phyloP scores from a whole-genome alignment of 23 tunicate species.

The Botrylloides violaceus region DNA sequence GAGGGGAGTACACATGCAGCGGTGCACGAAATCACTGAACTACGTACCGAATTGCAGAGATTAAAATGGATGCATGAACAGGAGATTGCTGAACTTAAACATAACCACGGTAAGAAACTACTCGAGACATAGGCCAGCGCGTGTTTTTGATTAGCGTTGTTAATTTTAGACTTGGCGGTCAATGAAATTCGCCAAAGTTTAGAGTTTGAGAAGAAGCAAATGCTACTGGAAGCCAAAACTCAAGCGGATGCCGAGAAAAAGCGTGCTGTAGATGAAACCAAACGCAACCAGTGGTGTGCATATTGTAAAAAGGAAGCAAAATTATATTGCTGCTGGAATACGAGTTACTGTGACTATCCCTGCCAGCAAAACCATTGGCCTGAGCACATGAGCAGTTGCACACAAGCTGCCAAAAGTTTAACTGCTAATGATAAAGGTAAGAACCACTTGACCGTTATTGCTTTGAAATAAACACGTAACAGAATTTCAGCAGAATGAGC shows the following conservation, averaged over 20 bases:
- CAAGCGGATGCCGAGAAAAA: conserved; percentile 65
- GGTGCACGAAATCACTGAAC: conserved; percentile 41
- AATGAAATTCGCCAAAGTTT: conserved; percentile 96
- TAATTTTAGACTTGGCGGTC: conserved; percentile 68
- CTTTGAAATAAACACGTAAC: too few species aligned
- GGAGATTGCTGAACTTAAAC: conserved; percentile 86
- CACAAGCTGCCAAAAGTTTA: conserved; percentile 50
- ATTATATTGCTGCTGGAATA: conserved; percentile 99
- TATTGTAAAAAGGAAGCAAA: conserved; percentile 92
- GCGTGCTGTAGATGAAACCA: conserved; percentile 73
- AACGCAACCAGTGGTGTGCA: conserved; percentile 98
- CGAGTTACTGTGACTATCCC: conserved; percentile 94
- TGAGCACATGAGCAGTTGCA: conserved; percentile 78
- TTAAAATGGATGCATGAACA: conserved; percentile 86
- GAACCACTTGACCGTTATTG: too few species aligned
- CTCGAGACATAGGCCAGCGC: too few species aligned
- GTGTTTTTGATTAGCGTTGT: too few species aligned
- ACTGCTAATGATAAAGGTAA: too few species aligned
- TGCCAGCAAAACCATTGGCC: conserved; percentile 99
- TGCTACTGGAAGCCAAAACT: conserved; percentile 47
- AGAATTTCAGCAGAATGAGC: too few species aligned
- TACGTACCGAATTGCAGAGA: conserved; percentile 60
- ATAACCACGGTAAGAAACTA: conserved; percentile 96
- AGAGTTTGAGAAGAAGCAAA: conserved; percentile 78
- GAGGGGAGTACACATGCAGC: neutral